Evolutionary conservation across 2,113 vertebrate genomes (phyloP).

Genomic region (Tyto alba): DNA sequence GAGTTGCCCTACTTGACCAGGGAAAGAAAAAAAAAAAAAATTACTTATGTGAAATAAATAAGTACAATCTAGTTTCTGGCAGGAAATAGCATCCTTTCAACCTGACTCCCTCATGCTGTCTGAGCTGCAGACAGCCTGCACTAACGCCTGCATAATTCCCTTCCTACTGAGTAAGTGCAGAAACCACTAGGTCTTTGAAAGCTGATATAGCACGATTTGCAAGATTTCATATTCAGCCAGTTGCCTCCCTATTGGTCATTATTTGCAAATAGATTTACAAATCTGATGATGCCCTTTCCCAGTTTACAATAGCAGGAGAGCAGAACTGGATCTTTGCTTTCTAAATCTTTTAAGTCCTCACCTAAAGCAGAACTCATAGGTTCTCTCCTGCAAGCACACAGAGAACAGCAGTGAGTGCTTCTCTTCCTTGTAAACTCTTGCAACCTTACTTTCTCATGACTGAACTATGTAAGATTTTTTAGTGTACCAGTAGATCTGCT

Average conservation of each 20-base stretch:
- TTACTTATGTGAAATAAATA: neutral
- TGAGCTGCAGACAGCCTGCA: neutral
- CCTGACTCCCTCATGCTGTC: accelerated
- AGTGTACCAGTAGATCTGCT: neutral
- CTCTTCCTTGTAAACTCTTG: neutral
- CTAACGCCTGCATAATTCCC: neutral
- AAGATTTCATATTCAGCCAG: neutral
- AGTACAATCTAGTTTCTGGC: neutral
- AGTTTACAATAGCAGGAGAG: neutral
- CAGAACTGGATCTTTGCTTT: neutral
- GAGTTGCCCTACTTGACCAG: neutral
- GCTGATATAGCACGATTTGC: neutral
- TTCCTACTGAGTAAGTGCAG: neutral
- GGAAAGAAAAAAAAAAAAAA: accelerated
- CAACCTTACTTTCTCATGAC: neutral
- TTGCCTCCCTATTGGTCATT: neutral
- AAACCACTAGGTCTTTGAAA: neutral
- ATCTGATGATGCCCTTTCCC: neutral
- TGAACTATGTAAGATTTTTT: neutral
- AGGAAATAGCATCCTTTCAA: neutral
- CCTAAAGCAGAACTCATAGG: neutral
- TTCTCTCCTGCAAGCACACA: neutral
- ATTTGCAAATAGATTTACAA: neutral
- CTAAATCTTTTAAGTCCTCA: neutral
- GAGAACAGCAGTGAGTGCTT: neutral